Evolutionary conservation across 2,797 vertebrate species (phyloP).

Genomic region (Chelidonichthys spinosus): DNA sequence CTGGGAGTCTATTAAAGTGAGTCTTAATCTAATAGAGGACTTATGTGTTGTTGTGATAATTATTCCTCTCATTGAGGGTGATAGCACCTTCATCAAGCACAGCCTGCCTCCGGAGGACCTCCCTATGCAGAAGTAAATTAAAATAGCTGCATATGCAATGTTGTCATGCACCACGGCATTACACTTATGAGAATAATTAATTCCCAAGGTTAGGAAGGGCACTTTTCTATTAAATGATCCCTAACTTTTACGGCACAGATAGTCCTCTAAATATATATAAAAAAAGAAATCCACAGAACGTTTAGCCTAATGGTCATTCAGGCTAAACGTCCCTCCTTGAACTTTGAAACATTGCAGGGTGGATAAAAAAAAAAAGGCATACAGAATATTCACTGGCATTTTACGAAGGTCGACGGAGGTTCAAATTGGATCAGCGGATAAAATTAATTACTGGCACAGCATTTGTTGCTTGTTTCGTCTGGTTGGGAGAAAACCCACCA

Average conservation of each 20-base stretch:
- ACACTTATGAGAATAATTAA: constrained; percentile 55
- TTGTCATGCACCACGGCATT: constrained; percentile 48
- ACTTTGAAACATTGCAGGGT: constrained; percentile 20
- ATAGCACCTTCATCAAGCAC: constrained; percentile 80
- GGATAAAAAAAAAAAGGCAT: constrained; percentile 9
- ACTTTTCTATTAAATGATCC: constrained; percentile 61
- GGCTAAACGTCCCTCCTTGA: constrained; percentile 23
- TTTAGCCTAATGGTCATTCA: constrained; percentile 39
- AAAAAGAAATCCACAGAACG: constrained; percentile 33
- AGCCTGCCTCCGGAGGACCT: constrained; percentile 56
- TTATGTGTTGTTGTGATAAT: constrained; percentile 80
- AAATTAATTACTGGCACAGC: background rate
- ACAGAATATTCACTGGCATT: background rate
- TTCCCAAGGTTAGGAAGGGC: constrained; percentile 48
- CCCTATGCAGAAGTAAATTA: constrained; percentile 69
- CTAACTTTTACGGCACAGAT: constrained; percentile 49
- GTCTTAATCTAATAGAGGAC: constrained; percentile 77
- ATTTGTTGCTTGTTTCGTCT: constrained; percentile 1
- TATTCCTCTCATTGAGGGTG: constrained; percentile 78
- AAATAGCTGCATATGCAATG: constrained; percentile 57
- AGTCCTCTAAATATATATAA: constrained; percentile 10
- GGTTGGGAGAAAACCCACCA: background rate
- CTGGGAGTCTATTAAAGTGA: constrained; percentile 77
- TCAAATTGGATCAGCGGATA: constrained; percentile 19
- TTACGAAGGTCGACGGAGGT: constrained; percentile 32